These are phyloP conservation scores for Stenurella melanura DNA, from an alignment of 2,888 invertebrate genomes.

Conservation along the genomic window DNA sequence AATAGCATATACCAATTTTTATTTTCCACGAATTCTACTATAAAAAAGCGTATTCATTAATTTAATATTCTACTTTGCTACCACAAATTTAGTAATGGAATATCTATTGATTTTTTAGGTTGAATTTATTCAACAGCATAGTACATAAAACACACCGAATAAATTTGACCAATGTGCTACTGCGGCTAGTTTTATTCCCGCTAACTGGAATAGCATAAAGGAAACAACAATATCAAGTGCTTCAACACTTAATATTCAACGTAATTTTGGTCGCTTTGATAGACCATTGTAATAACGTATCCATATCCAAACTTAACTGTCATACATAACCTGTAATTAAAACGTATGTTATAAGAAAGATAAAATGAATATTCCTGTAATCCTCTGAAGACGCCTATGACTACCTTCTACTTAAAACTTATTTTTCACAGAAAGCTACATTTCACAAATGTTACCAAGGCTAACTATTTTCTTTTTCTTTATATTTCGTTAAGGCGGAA, in stretches of 20 bases:
- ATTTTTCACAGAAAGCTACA: not conserved
- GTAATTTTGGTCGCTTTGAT: no score
- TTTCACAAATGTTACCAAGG: not conserved
- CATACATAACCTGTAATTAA: no score
- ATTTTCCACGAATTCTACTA: not conserved
- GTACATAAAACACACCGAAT: no score
- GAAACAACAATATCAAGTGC: no score
- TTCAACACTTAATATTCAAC: no score
- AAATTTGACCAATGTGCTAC: no score
- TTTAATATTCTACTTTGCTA: not conserved
- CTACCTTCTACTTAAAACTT: not conserved
- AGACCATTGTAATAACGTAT: no score
- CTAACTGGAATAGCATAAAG: no score
- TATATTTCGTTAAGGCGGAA: not conserved
- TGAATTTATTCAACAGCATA: not conserved
- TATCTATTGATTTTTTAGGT: not conserved
- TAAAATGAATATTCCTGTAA: no score
- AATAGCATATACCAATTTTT: constrained; percentile 13
- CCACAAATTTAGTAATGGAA: not conserved
- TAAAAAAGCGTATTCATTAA: not conserved
- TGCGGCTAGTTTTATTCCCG: no score
- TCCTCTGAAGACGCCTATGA: not conserved
- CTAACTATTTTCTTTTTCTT: not conserved
- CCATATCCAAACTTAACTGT: no score
- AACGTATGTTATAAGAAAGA: no score